Evolutionary conservation across 2,797 vertebrate species (phyloP), one percentile per base, ranked within the genome.

Genomic region (Characodon lateralis): DNA sequence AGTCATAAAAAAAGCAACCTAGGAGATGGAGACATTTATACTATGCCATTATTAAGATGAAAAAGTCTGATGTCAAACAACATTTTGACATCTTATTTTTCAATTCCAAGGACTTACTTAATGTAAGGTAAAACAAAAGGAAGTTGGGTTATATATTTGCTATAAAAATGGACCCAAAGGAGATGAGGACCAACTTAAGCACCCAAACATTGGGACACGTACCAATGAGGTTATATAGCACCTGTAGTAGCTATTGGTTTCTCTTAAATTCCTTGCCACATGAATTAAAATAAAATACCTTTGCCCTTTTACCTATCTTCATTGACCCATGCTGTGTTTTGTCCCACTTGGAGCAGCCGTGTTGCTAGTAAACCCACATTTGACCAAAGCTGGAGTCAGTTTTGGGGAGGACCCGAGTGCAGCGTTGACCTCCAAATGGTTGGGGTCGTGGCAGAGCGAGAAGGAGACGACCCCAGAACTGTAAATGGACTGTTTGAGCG

Each of bases 401-500:
- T 88, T 87, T 86, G 14, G 7, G 76, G 80, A 79, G 77, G 91
- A 90, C 91, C 89, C 9, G 77, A 46, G 88, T 83, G 89, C 91
- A 84, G 88, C 84, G 89, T 90, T 89, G 89, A 88, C 88, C 63
- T 73, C 78, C 88, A 55, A 90, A 78, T 55, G 72, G 82, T 78
- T 41, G 53, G 58, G 92, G 90, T 94, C 88, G 91, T 53, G 81
- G 81, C 82, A 77, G 85, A 90, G 85, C 78, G 83, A 89, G 80
- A 81, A 83, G 81, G 75, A 84, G 88, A 74, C 65, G 87, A 93
- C 87, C 89, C 89, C 82, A 85, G 74, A 89, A 90, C 91, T 91
- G 91, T 92, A 91, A 91, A 91, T 84, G 93, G 90, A 78, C 87
- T 85, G 90, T 92, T 89, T 89, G 83, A 87, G 84, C 78, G 86